Evolutionary conservation across 30 jellyfish, hydroid and myxozoan species (phyloP).

Genomic region (Cassiopea xamachana): DNA sequence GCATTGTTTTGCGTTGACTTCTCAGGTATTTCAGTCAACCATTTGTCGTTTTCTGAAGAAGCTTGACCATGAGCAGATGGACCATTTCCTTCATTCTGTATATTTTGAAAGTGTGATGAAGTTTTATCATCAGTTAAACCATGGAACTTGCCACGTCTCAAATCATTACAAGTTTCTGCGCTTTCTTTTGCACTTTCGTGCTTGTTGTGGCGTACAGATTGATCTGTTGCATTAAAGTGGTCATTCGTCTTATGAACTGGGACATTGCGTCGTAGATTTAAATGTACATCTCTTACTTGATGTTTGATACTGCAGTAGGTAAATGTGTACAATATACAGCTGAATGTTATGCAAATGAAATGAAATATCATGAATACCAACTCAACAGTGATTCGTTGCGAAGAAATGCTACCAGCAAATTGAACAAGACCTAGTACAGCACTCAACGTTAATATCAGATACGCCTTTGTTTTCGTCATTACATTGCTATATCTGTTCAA

Average conservation of each 20-base stretch:
- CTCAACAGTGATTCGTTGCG: background rate
- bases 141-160: no score
- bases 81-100: no score
- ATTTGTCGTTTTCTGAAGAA: background rate
- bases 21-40: background rate
- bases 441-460: background rate
- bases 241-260: background rate
- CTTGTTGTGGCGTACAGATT: no score
- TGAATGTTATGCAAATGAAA: background rate
- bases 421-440: background rate
- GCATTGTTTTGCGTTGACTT: background rate
- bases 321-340: background rate
- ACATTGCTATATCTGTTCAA: conserved; percentile 16
- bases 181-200: no score
- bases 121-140: no score
- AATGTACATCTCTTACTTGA: background rate
- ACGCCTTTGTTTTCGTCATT: conserved; percentile 35
- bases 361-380: background rate
- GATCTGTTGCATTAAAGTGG: no score
- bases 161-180: no score
- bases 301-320: background rate
- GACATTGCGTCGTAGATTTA: background rate
- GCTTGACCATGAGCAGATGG: background rate
- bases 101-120: no score
- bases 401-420: background rate